Base-by-base conservation (phyloP, 2,797 vertebrate genomes). In the Danio aesculapii region DNA sequence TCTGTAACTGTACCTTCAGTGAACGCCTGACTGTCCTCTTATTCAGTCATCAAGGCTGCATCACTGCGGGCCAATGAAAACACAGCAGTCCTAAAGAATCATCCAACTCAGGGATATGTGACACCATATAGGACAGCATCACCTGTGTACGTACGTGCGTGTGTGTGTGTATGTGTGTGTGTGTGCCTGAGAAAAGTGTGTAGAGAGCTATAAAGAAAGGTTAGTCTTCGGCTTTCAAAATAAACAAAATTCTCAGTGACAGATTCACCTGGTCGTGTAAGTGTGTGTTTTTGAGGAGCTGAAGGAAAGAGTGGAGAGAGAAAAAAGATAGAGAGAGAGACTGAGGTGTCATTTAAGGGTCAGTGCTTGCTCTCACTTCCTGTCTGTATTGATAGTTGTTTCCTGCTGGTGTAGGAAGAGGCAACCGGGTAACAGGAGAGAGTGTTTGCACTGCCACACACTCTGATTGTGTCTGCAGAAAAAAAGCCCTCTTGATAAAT, bases 341-440 rank as follows among this genome's bases (percentile, higher is more conserved):
- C 59, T 62, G 16, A 88, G 75, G 83, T 86, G 86, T 92, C 91
- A 94, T 91, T 92, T 93, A 92, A 93, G 79, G 87, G 88, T 87
- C 41, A 87, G 90, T 90, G 89, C 90, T 88, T 88, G 83, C 90
- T 92, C 92, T 90, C 88, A 92, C 92, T 94, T 94, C 93, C 92
- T 93, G 92, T 92, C 84, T 90, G 90, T 92, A 93, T 93, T 84
- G 92, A 92, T 90, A 87, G 86, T 90, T 88, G 92, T 92, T 94
- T 94, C 92, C 92, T 91, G 90, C 91, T 90, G 90, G 88, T 83
- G 79, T 78, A 91, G 89, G 82, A 90, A 91, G 92, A 93, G 91
- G 92, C 88, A 88, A 89, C 89, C 88, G 91, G 82, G 85, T 92
- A 94, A 93, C 90, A 84, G 85, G 91, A 93, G 92, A 92, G 89